Evolutionary conservation across 2,113 vertebrate species (phyloP), one percentile per base, ranked within the genome.

Genomic region (Trochalopteron elliotii): DNA sequence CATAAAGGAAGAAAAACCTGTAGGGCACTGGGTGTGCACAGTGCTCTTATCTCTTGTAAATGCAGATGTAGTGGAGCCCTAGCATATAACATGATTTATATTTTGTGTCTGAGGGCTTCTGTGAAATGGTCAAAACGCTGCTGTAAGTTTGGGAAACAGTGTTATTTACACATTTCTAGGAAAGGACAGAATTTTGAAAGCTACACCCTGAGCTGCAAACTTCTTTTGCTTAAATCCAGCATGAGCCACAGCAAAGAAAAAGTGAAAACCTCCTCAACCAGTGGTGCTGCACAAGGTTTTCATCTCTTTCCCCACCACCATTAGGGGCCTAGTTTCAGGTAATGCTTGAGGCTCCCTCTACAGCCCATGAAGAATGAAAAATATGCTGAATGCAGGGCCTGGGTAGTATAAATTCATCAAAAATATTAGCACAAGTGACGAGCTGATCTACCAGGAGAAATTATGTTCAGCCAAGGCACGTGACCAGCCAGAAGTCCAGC

Each of bases 1-100:
- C 84, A 92, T 88, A 80, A 90, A 81, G 57, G 39, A n/a, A 95
- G 60, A 80, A 87, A 93, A 93, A 69, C 50, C 87, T 89, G 82
- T 78, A 91, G 70, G 65, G 70, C 2, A 6, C 68, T 69, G 30
- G 69, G 25, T 53, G 44, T 50, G 45, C 65, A 44, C 18, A 83
- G 27, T 33, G 63, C 37, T 84, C 42, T 83, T 87, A 60, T n/a
- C 7, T 40, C 59, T 40, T 39, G 30, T 55, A 95, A 91, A 86
- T 64, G 56, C 60, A 71, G 55, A 42, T 5, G 1, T 18, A 75
- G 28, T 10, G 23, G 39, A 78, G 50, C 31, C 24, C 31, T 65
- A 45, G 47, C 39, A 44, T 49, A 27, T 31, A 49, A 21, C 60
- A 59, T 4, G 4, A 11, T 15, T 82, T 37, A 55, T 16, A 81